Evolutionary conservation across 92 coral and sea anemone genomes (phyloP), one percentile per base, ranked within the genome.

Genomic region (Ricordea florida): DNA sequence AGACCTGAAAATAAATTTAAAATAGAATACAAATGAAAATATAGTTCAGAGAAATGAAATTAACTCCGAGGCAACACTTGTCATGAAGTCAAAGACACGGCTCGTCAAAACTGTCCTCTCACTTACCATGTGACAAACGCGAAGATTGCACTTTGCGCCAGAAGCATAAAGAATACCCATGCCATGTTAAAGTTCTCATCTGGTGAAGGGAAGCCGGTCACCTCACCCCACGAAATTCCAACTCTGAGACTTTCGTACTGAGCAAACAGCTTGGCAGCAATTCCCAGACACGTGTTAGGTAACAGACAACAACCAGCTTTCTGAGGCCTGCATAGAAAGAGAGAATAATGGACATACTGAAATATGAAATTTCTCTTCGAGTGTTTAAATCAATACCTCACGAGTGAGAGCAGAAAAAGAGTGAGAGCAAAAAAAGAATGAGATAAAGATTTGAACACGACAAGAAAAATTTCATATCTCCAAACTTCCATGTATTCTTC

Each of bases 161-260:
- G 4, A 40, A 93, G 74, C 98, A 93, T 90, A 33, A 63, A 35
- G 40, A 90, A 67, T 20, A 93, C 96, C 77, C 80, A 87, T 1
- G 85, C 96, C 90, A 93, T 35, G 40, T 78, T 90, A 62, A 93
- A 93, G 24, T 84, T 75, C 43, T 93, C 98, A 66, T 93, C 98
- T 0, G 98, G 81, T 2, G 98, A 93, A 22, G 96, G 90, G 36
- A 84, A 83, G 5, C 63, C 49, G 28, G 79, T 69, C 6, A 87
- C 74, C 44, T 71, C 78, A 2, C 80, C 51, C 92, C 96, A 93
- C 46, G 78, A 57, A 13, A 89, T 79, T n/a, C 98, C 98, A 51
- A 87, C 76, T 29, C 85, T 80, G 0, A 61, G 62, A 10, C 90
- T 80, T 59, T 93, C 98, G 20, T 79, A 83, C 40, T 57, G 63